These are phyloP conservation scores for Cydia fagiglandana DNA, from an alignment of 1,140 invertebrate genomes.

Conservation along the genomic window DNA sequence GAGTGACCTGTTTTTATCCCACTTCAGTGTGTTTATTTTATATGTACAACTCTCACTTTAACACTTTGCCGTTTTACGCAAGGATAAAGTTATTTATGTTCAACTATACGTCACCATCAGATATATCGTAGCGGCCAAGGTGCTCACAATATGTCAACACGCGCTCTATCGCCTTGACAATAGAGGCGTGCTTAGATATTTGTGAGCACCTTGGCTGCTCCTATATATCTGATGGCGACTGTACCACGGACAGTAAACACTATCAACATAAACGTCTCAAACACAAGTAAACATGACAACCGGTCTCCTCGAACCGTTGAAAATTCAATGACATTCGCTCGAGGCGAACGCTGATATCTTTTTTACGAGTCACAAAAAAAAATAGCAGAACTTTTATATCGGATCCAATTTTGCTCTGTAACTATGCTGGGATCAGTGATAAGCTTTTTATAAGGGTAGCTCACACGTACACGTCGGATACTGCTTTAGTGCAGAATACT, in stretches of 20 bases:
- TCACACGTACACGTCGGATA: conserved; percentile 9
- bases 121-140: too few species aligned
- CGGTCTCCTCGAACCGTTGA: conserved; percentile 47
- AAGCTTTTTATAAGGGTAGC: conserved; percentile 58
- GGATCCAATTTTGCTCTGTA: conserved; percentile 60
- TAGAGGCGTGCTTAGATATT: too few species aligned
- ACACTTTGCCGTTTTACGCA: neutral
- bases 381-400: conserved; percentile 58
- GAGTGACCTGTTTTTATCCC: too few species aligned
- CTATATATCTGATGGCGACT: too few species aligned
- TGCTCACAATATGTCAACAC: too few species aligned
- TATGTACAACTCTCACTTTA: too few species aligned
- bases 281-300: conserved; percentile 8
- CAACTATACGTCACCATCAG: neutral
- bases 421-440: conserved; percentile 56
- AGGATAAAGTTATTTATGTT: neutral
- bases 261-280: neutral
- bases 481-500: conserved; percentile 25
- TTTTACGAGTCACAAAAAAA: conserved; percentile 61
- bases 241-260: neutral
- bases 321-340: conserved; percentile 60
- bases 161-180: too few species aligned
- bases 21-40: too few species aligned
- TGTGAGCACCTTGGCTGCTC: too few species aligned
- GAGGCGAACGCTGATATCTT: conserved; percentile 53